phyloP scores from a whole-genome alignment of 2,797 vertebrate species.

The Chloroceryle inda region DNA sequence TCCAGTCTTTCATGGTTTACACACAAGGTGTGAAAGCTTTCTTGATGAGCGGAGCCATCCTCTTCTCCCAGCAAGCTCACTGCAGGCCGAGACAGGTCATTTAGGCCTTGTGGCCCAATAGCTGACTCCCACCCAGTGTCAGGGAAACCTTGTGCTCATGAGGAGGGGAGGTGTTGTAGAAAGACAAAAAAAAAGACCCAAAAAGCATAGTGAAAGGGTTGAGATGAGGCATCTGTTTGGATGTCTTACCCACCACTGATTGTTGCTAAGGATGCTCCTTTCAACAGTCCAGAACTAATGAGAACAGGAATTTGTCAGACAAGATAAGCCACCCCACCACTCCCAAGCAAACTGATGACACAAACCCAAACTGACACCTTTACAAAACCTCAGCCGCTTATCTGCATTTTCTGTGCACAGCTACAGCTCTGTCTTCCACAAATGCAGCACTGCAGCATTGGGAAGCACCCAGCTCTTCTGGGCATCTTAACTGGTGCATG shows the following conservation, averaged over 20 bases:
- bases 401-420: background rate
- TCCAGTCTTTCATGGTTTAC: background rate
- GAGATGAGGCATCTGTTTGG: background rate
- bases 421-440: background rate
- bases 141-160: background rate
- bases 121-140: background rate
- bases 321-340: background rate
- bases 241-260: background rate
- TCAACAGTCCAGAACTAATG: background rate
- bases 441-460: fast-evolving
- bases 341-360: background rate
- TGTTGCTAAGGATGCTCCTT: background rate
- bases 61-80: background rate
- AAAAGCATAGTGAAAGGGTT: background rate
- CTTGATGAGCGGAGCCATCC: background rate
- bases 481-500: background rate
- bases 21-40: background rate
- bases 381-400: background rate
- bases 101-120: background rate
- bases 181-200: background rate
- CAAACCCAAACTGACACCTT: background rate
- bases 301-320: background rate
- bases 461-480: background rate
- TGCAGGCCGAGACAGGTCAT: background rate
- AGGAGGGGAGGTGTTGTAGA: background rate